These are phyloP conservation scores for Drosophila melanosoma DNA, from an alignment of 2,888 invertebrate genomes.

Conservation along the genomic window DNA sequence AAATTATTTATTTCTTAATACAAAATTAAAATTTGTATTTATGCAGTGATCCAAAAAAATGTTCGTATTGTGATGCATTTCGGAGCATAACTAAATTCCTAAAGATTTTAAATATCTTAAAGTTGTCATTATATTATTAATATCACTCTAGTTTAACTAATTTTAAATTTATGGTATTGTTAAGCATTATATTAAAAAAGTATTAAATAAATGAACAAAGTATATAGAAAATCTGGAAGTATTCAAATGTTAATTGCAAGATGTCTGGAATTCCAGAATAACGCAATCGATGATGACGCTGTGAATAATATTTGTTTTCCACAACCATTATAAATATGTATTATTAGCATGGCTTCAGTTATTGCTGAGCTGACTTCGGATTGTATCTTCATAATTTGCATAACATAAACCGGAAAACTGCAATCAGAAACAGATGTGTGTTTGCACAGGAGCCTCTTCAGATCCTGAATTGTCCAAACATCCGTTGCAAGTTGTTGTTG, in stretches of 20 bases:
- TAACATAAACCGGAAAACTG: conserved; percentile 22
- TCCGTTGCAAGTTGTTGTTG: conserved; percentile 45
- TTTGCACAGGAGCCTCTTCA: conserved; percentile 11
- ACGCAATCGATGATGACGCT: not conserved
- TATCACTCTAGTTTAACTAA: not conserved
- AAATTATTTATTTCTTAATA: not conserved
- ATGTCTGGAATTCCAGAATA: not conserved
- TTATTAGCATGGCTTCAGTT: not conserved
- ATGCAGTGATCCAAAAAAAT: not conserved
- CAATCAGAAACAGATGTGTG: conserved; percentile 36
- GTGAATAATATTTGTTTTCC: not conserved
- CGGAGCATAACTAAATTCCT: not conserved
- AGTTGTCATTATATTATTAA: not conserved
- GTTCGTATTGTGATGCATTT: not conserved
- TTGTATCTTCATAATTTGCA: conserved; percentile 1
- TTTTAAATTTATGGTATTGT: not conserved
- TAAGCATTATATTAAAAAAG: not conserved
- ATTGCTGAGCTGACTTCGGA: not conserved
- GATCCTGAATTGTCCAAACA: conserved; percentile 49
- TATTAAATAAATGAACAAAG: not conserved
- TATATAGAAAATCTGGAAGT: not conserved
- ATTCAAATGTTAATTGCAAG: not conserved
- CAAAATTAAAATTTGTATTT: not conserved
- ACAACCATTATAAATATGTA: not conserved
- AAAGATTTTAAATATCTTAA: not conserved